Percentiles rank a stretch among this genome's conserved stretches.
Conservation (phyloP, 1,140 invertebrate species). For the Aricia agestis region DNA sequence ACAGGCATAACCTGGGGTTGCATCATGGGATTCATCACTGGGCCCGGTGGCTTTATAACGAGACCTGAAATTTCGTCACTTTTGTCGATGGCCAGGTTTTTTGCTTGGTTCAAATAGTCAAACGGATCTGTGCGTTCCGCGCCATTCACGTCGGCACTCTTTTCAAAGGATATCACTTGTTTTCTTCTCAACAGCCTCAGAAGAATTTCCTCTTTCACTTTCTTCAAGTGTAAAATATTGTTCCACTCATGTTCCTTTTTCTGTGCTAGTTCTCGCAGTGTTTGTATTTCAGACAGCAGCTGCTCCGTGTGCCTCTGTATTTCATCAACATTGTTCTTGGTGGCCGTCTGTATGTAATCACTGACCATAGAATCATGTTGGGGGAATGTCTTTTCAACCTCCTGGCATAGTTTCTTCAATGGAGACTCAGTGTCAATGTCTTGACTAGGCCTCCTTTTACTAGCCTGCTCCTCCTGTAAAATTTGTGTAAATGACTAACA, state of each 20-base stretch:
- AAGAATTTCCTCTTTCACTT: slow-evolving; percentile 88
- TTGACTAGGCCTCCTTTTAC: slow-evolving; percentile 54
- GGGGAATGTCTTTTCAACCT: slow-evolving; percentile 75
- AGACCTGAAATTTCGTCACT: slow-evolving; percentile 70
- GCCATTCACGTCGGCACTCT: slow-evolving; percentile 58
- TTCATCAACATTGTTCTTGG: slow-evolving; percentile 77
- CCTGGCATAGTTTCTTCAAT: slow-evolving; percentile 72
- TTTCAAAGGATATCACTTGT: slow-evolving; percentile 77
- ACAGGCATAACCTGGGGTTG: slow-evolving; percentile 56
- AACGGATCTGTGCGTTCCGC: slow-evolving; percentile 56
- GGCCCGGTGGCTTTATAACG: slow-evolving; percentile 55
- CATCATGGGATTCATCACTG: slow-evolving; percentile 53
- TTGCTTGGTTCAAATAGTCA: slow-evolving; percentile 62
- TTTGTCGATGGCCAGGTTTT: slow-evolving; percentile 66
- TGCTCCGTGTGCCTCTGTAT: slow-evolving; percentile 78
- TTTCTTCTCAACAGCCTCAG: slow-evolving; percentile 81
- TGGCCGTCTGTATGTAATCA: slow-evolving; percentile 78
- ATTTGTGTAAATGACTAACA: slow-evolving; percentile 20
- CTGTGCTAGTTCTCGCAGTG: slow-evolving; percentile 81
- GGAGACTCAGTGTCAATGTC: slow-evolving; percentile 65
- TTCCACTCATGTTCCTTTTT: slow-evolving; percentile 91
- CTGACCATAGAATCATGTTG: slow-evolving; percentile 77
- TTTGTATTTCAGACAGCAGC: slow-evolving; percentile 79
- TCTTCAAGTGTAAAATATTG: slow-evolving; percentile 85
- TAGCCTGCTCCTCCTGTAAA: slow-evolving; percentile 53